These are phyloP conservation scores for Huso huso DNA, from an alignment of 2,797 vertebrate genomes.

Conservation along the genomic window DNA sequence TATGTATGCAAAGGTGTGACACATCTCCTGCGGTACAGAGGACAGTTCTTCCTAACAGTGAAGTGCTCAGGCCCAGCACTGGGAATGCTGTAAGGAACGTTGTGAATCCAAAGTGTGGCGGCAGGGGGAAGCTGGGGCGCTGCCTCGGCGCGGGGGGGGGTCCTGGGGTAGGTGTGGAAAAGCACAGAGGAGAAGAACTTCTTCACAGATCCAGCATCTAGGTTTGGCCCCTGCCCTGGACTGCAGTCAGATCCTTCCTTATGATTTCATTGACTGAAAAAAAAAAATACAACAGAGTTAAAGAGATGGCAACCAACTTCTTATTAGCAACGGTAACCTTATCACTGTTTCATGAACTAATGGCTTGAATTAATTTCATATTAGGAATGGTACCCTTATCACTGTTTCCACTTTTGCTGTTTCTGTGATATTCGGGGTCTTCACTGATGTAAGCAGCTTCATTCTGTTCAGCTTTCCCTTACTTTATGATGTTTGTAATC, in stretches of 20 bases:
- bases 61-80: not conserved
- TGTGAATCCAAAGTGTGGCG: conserved; percentile 17
- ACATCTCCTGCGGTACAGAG: too few relatives aligned
- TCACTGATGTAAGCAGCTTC: too few relatives aligned
- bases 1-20: too few relatives aligned
- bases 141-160: conserved; percentile 29
- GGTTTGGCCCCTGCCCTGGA: conserved; percentile 81
- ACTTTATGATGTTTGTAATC: too few relatives aligned
- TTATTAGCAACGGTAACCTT: too few relatives aligned
- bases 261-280: conserved; percentile 96
- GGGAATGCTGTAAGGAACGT: not conserved
- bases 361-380: too few relatives aligned
- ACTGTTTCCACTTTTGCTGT: too few relatives aligned
- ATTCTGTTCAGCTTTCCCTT: too few relatives aligned
- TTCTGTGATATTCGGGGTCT: too few relatives aligned
- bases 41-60: too few relatives aligned
- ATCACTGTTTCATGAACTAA: too few relatives aligned
- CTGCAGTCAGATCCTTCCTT: conserved; percentile 92
- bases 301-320: not conserved
- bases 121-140: conserved; percentile 9
- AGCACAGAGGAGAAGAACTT: conserved; percentile 46
- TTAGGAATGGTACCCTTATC: too few relatives aligned
- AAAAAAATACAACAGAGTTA: conserved; percentile 34
- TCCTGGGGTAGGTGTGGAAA: conserved; percentile 35
- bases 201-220: conserved; percentile 60